These are phyloP conservation scores for Erpetoichthys calabaricus DNA, from an alignment of 2,797 vertebrate genomes.

Conservation along the genomic window DNA sequence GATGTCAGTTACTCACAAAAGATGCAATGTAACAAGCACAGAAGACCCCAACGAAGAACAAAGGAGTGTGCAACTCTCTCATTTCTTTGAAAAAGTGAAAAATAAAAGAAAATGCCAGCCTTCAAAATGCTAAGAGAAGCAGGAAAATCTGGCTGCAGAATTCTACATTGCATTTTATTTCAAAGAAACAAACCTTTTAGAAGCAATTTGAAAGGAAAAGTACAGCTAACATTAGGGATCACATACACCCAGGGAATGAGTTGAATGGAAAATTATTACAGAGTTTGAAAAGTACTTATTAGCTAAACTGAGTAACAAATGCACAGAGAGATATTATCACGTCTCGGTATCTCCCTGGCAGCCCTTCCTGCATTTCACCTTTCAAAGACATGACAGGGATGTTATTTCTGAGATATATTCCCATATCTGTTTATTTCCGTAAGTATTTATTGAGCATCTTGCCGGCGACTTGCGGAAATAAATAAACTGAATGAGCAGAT, in stretches of 20 bases:
- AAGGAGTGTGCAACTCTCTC: too few relatives aligned
- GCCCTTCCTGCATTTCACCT: constrained; percentile 62
- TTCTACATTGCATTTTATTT: background rate
- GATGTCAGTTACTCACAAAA: too few relatives aligned
- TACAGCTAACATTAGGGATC: constrained; percentile 7
- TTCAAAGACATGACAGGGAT: constrained; percentile 66
- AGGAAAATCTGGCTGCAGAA: background rate
- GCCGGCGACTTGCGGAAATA: constrained; percentile 69
- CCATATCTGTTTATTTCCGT: constrained; percentile 58
- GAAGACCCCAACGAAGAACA: too few relatives aligned
- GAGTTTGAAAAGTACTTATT: constrained; percentile 60
- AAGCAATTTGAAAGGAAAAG: constrained; percentile 6
- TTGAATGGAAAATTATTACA: constrained; percentile 37
- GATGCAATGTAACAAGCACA: too few relatives aligned
- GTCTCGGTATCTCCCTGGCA: constrained; percentile 57
- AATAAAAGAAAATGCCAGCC: background rate
- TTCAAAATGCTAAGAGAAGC: background rate
- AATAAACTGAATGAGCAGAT: constrained; percentile 91
- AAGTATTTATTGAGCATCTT: constrained; percentile 76
- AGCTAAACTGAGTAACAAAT: constrained; percentile 76
- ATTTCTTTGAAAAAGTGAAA: too few relatives aligned
- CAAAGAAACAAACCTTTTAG: constrained; percentile 2
- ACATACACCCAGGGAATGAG: constrained; percentile 23
- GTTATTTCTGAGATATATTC: constrained; percentile 72
- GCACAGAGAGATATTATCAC: constrained; percentile 61